These are phyloP conservation scores for Trichomycterus rosablanca DNA, from an alignment of 2,113 vertebrate genomes.

Conservation along the genomic window DNA sequence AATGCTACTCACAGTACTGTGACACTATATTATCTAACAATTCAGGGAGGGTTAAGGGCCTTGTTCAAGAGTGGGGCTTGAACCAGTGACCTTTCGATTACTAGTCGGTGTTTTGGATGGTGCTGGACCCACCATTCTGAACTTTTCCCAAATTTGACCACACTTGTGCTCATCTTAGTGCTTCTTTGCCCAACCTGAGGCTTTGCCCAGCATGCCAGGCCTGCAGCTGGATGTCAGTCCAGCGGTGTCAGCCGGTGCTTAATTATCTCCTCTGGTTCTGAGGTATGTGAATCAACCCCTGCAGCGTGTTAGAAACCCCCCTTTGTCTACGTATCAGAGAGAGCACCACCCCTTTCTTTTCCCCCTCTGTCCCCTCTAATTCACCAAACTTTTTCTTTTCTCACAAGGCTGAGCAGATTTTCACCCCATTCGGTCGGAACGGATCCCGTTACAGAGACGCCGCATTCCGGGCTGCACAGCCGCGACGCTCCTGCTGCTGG, in stretches of 20 bases:
- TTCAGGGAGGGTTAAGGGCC: too few species aligned
- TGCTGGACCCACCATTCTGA: too few species aligned
- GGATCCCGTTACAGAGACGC: conserved; percentile 63
- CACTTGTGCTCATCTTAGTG: too few species aligned
- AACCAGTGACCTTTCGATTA: too few species aligned
- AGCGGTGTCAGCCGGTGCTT: not conserved
- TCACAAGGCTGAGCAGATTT: conserved; percentile 70
- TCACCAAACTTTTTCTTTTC: conserved; percentile 74
- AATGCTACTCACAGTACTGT: too few species aligned
- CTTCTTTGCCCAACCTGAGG: not conserved
- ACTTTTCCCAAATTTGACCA: too few species aligned
- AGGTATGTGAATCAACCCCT: conserved; percentile 63
- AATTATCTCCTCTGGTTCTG: conserved; percentile 40
- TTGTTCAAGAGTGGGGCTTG: too few species aligned
- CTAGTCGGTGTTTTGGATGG: too few species aligned
- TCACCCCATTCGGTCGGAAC: conserved; percentile 62
- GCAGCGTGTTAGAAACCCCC: conserved; percentile 9
- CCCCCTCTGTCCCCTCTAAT: conserved; percentile 66
- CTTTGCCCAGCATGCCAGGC: not conserved
- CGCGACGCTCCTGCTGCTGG: conserved; percentile 52
- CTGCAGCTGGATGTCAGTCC: not conserved
- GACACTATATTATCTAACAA: too few species aligned
- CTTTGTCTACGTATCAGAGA: conserved; percentile 48
- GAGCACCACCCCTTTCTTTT: conserved; percentile 73
- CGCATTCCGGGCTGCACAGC: conserved; percentile 66